phyloP scores from a whole-genome alignment of 2,888 invertebrate genomes.

The Branchinecta sandiegonensis region DNA sequence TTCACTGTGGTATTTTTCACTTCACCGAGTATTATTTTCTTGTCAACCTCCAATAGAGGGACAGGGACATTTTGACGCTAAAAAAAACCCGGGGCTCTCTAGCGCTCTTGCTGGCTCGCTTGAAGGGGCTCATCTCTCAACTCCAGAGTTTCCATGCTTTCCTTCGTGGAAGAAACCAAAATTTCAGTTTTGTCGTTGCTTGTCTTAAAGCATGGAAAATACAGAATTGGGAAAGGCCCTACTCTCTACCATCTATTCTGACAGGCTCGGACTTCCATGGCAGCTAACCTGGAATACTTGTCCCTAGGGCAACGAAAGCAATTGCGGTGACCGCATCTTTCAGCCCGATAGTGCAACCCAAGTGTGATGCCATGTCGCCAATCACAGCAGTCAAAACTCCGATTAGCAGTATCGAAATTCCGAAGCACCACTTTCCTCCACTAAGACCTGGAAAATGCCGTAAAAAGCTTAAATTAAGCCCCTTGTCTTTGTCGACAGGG shows the following conservation, averaged over 20 bases:
- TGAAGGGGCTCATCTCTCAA: too few species aligned
- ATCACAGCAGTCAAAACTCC: constrained; percentile 90
- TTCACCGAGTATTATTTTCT: background rate
- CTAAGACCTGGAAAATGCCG: constrained; percentile 53
- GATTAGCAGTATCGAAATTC: constrained; percentile 77
- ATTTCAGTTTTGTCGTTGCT: too few species aligned
- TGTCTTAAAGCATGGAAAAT: too few species aligned
- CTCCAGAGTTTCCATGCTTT: too few species aligned
- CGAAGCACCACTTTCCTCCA: constrained; percentile 89
- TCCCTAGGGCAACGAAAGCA: constrained; percentile 92
- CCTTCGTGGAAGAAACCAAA: too few species aligned
- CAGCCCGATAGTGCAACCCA: constrained; percentile 92
- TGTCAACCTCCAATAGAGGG: background rate
- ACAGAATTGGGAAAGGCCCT: too few species aligned
- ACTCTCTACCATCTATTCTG: too few species aligned
- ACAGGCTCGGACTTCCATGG: background rate
- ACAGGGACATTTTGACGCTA: background rate
- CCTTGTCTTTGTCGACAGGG: too few species aligned
- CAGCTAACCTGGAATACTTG: constrained; percentile 83
- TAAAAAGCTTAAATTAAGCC: too few species aligned
- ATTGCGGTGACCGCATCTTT: constrained; percentile 95
- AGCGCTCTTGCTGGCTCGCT: too few species aligned
- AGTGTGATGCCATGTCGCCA: constrained; percentile 91
- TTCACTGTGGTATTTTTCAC: too few species aligned
- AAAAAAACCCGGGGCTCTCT: too few species aligned